phyloP scores from a whole-genome alignment of 2,888 invertebrate species.

The Notodonta ziczac region DNA sequence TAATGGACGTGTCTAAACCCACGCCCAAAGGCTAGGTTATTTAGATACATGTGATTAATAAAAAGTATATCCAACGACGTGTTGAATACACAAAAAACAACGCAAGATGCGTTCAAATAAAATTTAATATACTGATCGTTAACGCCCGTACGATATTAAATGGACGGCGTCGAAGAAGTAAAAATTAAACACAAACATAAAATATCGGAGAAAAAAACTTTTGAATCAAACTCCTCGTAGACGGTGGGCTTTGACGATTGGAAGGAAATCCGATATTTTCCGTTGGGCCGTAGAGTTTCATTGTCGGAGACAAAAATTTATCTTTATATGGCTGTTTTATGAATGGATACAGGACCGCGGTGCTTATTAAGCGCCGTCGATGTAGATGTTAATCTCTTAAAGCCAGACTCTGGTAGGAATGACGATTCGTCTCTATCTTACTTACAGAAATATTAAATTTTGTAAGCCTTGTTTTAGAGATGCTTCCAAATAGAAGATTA shows the following conservation, averaged over 20 bases:
- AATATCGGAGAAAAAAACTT: slow-evolving; percentile 73
- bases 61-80: slow-evolving; percentile 76
- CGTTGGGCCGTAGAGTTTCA: slow-evolving; percentile 61
- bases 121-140: slow-evolving; percentile 83
- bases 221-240: slow-evolving; percentile 64
- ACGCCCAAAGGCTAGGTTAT: no score
- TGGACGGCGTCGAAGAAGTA: slow-evolving; percentile 76
- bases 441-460: not conserved
- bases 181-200: slow-evolving; percentile 83
- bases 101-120: slow-evolving; percentile 76
- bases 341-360: slow-evolving; percentile 59
- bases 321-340: slow-evolving; percentile 66
- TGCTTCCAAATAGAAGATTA: no score
- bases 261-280: slow-evolving; percentile 79
- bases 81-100: slow-evolving; percentile 74
- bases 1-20: no score
- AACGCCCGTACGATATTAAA: slow-evolving; percentile 81
- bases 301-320: slow-evolving; percentile 59
- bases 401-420: not conserved
- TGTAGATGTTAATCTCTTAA: slow-evolving; percentile 32
- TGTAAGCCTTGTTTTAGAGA: not conserved
- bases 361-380: slow-evolving; percentile 40
- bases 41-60: slow-evolving; percentile 61
- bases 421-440: not conserved
- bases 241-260: slow-evolving; percentile 67